These are phyloP conservation scores for Diarsia dahlii DNA, from an alignment of 2,888 invertebrate species.

Conservation along the genomic window DNA sequence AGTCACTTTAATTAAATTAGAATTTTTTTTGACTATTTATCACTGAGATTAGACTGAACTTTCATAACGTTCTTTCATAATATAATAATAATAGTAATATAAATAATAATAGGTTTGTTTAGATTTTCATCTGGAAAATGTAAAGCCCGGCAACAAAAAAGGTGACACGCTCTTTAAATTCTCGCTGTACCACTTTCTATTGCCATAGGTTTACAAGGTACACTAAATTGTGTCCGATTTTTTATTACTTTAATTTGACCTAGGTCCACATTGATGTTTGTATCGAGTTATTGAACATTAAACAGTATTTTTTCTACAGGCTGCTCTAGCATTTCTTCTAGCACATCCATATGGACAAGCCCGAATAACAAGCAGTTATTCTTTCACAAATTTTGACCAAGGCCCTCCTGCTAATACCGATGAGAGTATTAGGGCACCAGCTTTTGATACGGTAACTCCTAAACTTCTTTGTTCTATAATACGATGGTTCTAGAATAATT, in stretches of 20 bases:
- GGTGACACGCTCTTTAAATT: no score
- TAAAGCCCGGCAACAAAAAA: no score
- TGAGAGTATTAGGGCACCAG: slow-evolving; percentile 91
- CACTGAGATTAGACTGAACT: not conserved
- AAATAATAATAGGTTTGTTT: no score
- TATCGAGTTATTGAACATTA: not conserved
- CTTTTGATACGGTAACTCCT: slow-evolving; percentile 85
- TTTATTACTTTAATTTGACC: not conserved
- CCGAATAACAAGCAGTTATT: slow-evolving; percentile 96
- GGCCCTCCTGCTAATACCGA: slow-evolving; percentile 92
- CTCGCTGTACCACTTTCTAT: no score
- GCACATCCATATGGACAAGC: slow-evolving; percentile 95
- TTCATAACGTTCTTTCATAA: no score
- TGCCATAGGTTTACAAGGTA: no score
- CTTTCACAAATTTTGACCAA: slow-evolving; percentile 90
- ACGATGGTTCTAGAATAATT: not conserved
- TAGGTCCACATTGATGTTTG: not conserved
- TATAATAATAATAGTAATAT: no score
- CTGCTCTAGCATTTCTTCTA: slow-evolving; percentile 95
- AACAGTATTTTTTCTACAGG: slow-evolving; percentile 68
- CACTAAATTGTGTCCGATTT: not conserved
- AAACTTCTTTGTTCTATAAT: no score
- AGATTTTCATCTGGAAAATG: not conserved
- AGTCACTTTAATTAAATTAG: not conserved
- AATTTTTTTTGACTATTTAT: not conserved